These are phyloP conservation scores for Amblyteles armatorius DNA, from an alignment of 2,888 invertebrate genomes.

Conservation along the genomic window DNA sequence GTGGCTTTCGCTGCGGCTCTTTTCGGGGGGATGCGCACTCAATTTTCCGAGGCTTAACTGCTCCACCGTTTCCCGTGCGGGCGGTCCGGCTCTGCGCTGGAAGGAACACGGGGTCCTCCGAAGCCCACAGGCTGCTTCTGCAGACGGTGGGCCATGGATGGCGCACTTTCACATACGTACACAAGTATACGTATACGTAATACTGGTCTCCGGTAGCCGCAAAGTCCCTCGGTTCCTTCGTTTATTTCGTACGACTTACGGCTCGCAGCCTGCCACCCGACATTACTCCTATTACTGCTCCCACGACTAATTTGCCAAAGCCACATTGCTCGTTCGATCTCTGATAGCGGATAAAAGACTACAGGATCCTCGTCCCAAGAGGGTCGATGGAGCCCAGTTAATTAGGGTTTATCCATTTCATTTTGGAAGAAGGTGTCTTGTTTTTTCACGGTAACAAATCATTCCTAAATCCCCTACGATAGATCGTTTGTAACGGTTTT, in stretches of 20 bases:
- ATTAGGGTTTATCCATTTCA: too few relatives aligned
- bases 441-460: too few relatives aligned
- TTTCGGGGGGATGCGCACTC: constrained; percentile 77
- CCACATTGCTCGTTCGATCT: constrained; percentile 1
- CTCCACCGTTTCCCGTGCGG: constrained; percentile 61
- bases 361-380: background rate
- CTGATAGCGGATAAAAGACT: background rate
- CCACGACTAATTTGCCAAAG: constrained; percentile 10
- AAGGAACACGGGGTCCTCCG: constrained; percentile 61
- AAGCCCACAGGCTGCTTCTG: constrained; percentile 59
- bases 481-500: too few relatives aligned
- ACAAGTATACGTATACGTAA: background rate
- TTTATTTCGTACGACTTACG: constrained; percentile 58
- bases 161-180: constrained; percentile 57
- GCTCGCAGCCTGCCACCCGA: constrained; percentile 15
- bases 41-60: constrained; percentile 83
- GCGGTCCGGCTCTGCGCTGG: constrained; percentile 47
- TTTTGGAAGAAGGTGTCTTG: too few relatives aligned
- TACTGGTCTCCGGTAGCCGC: constrained; percentile 67
- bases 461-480: too few relatives aligned
- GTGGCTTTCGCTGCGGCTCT: constrained; percentile 66
- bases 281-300: background rate
- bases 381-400: too few relatives aligned
- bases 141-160: constrained; percentile 34
- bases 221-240: constrained; percentile 70